phyloP scores from a whole-genome alignment of 2,888 invertebrate species.

The Tenthredo amoena region DNA sequence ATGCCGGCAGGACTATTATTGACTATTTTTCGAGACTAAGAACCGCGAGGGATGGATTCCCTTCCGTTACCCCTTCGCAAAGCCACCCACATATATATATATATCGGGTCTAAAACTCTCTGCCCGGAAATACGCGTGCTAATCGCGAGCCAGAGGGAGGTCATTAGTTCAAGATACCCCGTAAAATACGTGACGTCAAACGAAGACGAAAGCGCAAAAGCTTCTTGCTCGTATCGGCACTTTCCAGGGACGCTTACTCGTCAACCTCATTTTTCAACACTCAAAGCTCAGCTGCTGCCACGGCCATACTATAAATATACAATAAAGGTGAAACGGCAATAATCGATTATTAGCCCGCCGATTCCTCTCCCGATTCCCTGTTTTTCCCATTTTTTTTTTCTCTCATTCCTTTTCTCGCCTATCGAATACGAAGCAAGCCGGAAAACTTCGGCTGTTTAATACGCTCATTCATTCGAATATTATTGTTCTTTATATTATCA shows the following conservation, averaged over 20 bases:
- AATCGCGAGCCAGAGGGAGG: background rate
- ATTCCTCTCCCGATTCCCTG: background rate
- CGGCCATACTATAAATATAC: background rate
- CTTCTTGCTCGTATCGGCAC: background rate
- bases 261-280: conserved; percentile 9
- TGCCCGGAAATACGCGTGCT: background rate
- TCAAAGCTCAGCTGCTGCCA: background rate
- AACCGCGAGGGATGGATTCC: background rate
- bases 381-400: background rate
- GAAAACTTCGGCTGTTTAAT: background rate
- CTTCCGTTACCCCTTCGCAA: no score
- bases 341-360: background rate
- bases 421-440: background rate
- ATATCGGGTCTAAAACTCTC: conserved; percentile 5
- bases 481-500: background rate
- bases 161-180: background rate
- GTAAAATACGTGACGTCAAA: conserved; percentile 14
- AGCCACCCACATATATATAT: no score
- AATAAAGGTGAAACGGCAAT: conserved; percentile 11
- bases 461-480: background rate
- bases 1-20: background rate
- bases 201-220: background rate
- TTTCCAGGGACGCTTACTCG: background rate
- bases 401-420: background rate
- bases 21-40: background rate